Evolutionary conservation across 2,888 invertebrate species (phyloP), one percentile per base, ranked within the genome.

Genomic region (Mimas tiliae): DNA sequence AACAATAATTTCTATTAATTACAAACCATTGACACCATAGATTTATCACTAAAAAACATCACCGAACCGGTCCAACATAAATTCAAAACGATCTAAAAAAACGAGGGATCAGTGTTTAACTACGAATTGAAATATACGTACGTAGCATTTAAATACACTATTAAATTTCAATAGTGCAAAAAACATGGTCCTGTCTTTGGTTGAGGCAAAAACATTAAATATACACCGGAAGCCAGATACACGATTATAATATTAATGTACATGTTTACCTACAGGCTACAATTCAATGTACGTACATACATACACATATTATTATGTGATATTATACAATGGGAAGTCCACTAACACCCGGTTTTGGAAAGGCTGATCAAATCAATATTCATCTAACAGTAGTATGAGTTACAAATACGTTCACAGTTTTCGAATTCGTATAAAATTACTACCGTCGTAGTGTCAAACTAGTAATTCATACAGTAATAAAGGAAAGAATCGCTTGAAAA

Each of bases 121-220:
- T 19, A 42, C 19, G 19, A 38, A 58, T 58, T 58, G 58, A 58
- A 58, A 58, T 42, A 42, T 42, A 58, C 19, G 42, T 58, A 58
- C 38, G 38, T 38, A 58, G 38, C 38, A 58, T 58, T 58, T 58
- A 58, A 58, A 58, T 58, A 58, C 19, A 58, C 58, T 42, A 42
- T 58, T 42, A 58, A 34, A 42, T 58, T 58, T 58, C 11, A 58
- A 58, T 58, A 38, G 58, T 58, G 58, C 58, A 58, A 58, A 58
- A 58, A 58, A 58, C 58, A 58, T 42, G 19, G 19, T 42, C 42
- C 12, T 11, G 38, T 38, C 58, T 6, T 19, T 58, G 42, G 42
- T 16, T 58, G 58, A 1, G 19, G 58, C 58, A 58, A 58, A 58
- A 58, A 42, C 58, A 38, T 58, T 58, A 58, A 58, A 42, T 58